Percentiles rank a stretch among this genome's conserved stretches.
Conservation (phyloP, 2,888 invertebrate species). For the Trissolcus brochymenae region DNA sequence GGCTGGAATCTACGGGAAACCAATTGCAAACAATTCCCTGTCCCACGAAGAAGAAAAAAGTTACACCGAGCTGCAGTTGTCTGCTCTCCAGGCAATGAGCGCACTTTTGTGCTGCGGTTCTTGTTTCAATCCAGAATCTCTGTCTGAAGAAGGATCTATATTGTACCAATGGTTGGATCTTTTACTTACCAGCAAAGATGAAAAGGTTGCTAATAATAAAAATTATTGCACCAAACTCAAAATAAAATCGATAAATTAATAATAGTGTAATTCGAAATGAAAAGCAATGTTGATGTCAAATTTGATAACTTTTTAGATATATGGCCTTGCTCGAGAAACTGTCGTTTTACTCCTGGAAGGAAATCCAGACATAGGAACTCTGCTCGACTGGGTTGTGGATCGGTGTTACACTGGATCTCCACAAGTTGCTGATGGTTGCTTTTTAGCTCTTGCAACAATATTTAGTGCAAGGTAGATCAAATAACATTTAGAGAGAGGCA, state of each 20-base stretch:
- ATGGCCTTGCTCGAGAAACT: conserved; percentile 93
- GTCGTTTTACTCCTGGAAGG: conserved; percentile 95
- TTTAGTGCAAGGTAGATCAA: conserved; percentile 90
- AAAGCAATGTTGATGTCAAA: background rate
- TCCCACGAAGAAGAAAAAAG: conserved; percentile 68
- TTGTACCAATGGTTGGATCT: conserved; percentile 95
- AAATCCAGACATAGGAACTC: conserved; percentile 92
- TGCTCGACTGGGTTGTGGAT: conserved; percentile 98
- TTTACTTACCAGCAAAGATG: conserved; percentile 90
- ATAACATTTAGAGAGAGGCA: background rate
- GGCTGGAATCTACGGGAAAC: conserved; percentile 91
- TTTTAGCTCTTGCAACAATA: conserved; percentile 95
- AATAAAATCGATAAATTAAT: too few species aligned
- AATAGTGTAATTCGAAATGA: background rate
- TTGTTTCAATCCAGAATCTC: conserved; percentile 90
- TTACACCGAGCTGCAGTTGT: conserved; percentile 77
- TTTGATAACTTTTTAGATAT: conserved; percentile 82
- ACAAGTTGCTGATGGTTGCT: conserved; percentile 96
- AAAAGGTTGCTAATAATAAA: conserved; percentile 79
- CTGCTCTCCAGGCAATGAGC: conserved; percentile 90
- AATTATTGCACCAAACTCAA: background rate
- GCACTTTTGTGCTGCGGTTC: conserved; percentile 96
- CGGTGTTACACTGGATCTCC: conserved; percentile 95
- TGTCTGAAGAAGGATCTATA: conserved; percentile 93
- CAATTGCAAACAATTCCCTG: conserved; percentile 74